Conservation (phyloP, 2,113 vertebrate genomes). For the Protobothrops flavoviridis region DNA sequence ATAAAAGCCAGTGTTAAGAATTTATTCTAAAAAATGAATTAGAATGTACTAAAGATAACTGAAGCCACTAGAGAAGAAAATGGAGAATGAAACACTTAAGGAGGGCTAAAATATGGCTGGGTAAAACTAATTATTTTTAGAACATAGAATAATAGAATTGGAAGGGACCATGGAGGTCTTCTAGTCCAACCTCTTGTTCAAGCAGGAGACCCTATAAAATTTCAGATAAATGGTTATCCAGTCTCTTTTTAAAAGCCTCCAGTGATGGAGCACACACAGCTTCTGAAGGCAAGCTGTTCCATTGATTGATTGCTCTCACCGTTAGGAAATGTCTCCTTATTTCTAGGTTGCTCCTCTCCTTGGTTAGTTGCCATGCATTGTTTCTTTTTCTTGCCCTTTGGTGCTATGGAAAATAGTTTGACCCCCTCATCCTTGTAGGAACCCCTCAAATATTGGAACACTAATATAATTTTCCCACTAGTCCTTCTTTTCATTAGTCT, state of each 20-base stretch:
- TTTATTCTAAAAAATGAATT: conserved; percentile 1
- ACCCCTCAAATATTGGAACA: too few relatives aligned
- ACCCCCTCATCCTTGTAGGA: not conserved
- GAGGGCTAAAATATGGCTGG: not conserved
- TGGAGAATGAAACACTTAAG: not conserved
- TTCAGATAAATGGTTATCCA: not conserved
- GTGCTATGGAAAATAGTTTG: not conserved
- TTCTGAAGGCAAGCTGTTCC: not conserved
- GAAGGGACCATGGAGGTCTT: not conserved
- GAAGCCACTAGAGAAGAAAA: not conserved
- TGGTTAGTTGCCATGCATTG: not conserved
- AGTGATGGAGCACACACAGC: not conserved
- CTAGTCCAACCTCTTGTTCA: not conserved
- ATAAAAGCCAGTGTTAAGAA: not conserved
- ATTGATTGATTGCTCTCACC: not conserved
- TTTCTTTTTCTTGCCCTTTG: not conserved
- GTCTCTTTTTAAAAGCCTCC: not conserved
- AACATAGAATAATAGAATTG: not conserved
- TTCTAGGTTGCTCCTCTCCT: not conserved
- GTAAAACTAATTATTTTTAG: not conserved
- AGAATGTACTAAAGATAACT: not conserved
- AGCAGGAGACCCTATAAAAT: not conserved
- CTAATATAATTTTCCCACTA: too few relatives aligned
- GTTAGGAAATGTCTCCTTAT: not conserved
- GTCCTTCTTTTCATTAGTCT: too few relatives aligned